Conservation (phyloP, 2,113 vertebrate species). For the Tiliqua scincoides region DNA sequence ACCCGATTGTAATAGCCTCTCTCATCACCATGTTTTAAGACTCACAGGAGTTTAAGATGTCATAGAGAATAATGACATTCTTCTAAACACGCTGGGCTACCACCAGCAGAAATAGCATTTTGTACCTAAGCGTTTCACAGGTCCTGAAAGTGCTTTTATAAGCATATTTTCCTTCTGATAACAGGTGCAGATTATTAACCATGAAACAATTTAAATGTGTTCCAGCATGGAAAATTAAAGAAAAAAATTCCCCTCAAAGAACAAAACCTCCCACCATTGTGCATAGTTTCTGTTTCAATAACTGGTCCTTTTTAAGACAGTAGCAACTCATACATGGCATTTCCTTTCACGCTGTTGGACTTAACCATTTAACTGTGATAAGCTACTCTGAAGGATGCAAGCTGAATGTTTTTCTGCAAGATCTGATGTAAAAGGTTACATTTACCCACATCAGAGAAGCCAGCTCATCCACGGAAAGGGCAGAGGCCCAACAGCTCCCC, state of each 20-base stretch:
- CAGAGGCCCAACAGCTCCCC: conserved; percentile 40
- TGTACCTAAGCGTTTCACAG: conserved; percentile 9
- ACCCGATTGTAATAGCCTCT: neutral
- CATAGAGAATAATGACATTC: neutral
- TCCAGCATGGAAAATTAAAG: conserved; percentile 1
- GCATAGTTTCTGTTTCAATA: conserved; percentile 3
- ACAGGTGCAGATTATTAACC: conserved; percentile 6
- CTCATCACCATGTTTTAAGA: conserved; percentile 17
- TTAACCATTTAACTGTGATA: neutral
- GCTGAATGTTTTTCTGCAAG: neutral
- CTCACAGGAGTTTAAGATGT: neutral
- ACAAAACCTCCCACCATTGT: neutral
- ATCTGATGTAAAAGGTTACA: conserved; percentile 42
- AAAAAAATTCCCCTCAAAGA: neutral
- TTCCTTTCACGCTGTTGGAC: neutral
- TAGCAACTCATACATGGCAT: neutral
- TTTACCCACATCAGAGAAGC: conserved; percentile 43
- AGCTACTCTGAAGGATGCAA: neutral
- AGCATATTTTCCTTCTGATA: conserved; percentile 1
- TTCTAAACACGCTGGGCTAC: neutral
- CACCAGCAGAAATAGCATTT: conserved; percentile 20
- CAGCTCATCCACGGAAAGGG: conserved; percentile 36
- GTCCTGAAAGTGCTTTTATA: neutral
- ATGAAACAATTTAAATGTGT: conserved; percentile 21
- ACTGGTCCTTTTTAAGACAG: neutral